Evolutionary conservation across 2,888 invertebrate species (phyloP).

Genomic region (Timema cristinae): DNA sequence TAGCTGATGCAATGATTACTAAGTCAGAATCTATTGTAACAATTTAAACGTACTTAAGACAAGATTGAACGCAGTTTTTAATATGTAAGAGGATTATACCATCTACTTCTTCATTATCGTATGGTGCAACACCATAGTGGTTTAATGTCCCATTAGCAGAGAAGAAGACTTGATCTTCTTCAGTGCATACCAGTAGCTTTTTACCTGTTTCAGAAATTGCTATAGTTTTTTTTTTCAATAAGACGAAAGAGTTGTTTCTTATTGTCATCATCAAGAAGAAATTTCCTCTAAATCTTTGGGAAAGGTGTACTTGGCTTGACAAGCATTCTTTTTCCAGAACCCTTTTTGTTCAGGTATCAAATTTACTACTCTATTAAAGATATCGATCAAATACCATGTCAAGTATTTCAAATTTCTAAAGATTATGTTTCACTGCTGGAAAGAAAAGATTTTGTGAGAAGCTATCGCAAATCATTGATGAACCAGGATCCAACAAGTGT

Average conservation of each 20-base stretch:
- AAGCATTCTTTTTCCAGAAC: slow-evolving; percentile 4
- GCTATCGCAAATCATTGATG: not conserved
- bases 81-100: not conserved
- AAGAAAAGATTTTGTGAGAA: not conserved
- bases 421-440: slow-evolving; percentile 7
- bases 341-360: slow-evolving; percentile 8
- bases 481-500: not conserved
- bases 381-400: slow-evolving; percentile 10
- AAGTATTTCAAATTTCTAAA: slow-evolving; percentile 8
- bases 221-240: not conserved
- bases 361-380: not conserved
- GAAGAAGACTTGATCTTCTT: slow-evolving; percentile 3
- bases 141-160: not conserved
- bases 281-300: not conserved
- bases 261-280: slow-evolving; percentile 7
- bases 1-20: slow-evolving; percentile 11
- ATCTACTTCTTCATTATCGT: not conserved
- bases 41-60: not conserved
- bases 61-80: not conserved
- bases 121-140: slow-evolving; percentile 6
- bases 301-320: slow-evolving; percentile 10
- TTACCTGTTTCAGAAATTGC: not conserved
- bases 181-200: slow-evolving; percentile 1
- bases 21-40: slow-evolving; percentile 8
- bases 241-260: too few species aligned